These are phyloP conservation scores for Liparis tanakae DNA, from an alignment of 2,797 vertebrate species.

Conservation along the genomic window DNA sequence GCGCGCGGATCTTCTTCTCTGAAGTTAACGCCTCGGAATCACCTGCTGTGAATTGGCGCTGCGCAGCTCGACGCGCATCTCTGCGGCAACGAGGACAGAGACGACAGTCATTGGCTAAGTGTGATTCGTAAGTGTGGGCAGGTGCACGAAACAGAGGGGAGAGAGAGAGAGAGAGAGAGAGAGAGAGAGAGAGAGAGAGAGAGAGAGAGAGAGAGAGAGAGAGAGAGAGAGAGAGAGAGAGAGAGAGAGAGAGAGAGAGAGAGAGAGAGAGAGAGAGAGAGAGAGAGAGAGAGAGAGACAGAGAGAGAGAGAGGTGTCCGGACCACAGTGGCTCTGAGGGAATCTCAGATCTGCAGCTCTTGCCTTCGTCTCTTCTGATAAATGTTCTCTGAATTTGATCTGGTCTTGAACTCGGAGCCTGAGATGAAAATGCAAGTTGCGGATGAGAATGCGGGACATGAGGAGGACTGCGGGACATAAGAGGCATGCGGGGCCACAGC, in stretches of 20 bases:
- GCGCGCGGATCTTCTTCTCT: background rate
- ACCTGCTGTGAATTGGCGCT: background rate
- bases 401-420: background rate
- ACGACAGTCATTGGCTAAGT: slow-evolving; percentile 38
- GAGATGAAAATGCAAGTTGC: background rate
- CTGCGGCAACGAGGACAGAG: slow-evolving; percentile 51
- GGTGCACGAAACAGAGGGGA: slow-evolving; percentile 42
- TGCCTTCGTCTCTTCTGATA: background rate
- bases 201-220: background rate
- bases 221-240: background rate
- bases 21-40: background rate
- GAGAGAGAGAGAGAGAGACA: no score
- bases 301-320: background rate
- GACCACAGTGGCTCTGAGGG: background rate
- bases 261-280: background rate
- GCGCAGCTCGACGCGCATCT: slow-evolving; percentile 36
- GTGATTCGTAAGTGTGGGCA: slow-evolving; percentile 54
- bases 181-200: slow-evolving; percentile 2
- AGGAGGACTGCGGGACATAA: background rate
- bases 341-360: slow-evolving; percentile 6
- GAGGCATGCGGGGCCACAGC: slow-evolving; percentile 1
- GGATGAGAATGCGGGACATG: slow-evolving; percentile 11
- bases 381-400: background rate
- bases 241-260: background rate
- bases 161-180: background rate